Percentiles rank a stretch among this genome's conserved stretches.
phyloP scores from a whole-genome alignment of 2,888 invertebrate species.

The Slavum lentiscoides region DNA sequence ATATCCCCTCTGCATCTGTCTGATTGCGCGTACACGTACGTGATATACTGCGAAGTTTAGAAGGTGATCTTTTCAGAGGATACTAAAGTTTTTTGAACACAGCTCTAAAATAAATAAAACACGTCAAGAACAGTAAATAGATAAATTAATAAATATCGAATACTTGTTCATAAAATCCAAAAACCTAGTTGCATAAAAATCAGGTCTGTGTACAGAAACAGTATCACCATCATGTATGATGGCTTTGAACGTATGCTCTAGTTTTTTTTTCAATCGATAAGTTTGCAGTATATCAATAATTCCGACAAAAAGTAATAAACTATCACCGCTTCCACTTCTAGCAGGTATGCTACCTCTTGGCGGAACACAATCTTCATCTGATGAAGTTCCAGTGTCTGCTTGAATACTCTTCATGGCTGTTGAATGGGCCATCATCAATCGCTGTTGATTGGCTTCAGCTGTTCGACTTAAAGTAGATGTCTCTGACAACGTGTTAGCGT shows the following conservation, averaged over 20 bases:
- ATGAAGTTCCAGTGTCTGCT: conserved; percentile 86
- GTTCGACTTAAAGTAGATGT: conserved; percentile 65
- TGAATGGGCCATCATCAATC: conserved; percentile 92
- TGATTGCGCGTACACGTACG: conserved; percentile 60
- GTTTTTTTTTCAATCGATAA: conserved; percentile 93
- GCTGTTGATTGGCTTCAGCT: conserved; percentile 85
- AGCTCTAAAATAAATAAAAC: conserved; percentile 52
- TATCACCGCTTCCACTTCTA: conserved; percentile 92
- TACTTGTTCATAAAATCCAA: conserved; percentile 86
- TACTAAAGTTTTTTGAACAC: conserved; percentile 54
- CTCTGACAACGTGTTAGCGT: conserved; percentile 55
- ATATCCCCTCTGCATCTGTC: conserved; percentile 57
- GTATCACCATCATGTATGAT: conserved; percentile 98
- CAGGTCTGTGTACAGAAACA: conserved; percentile 97
- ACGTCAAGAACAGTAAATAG: conserved; percentile 62
- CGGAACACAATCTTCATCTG: conserved; percentile 92
- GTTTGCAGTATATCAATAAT: conserved; percentile 99
- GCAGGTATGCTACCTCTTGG: conserved; percentile 99
- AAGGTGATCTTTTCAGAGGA: conserved; percentile 93
- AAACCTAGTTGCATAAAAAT: conserved; percentile 97
- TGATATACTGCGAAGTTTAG: conserved; percentile 88
- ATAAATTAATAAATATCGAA: conserved; percentile 41
- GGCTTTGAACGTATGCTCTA: conserved; percentile 98
- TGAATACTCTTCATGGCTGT: conserved; percentile 99
- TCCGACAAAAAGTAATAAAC: conserved; percentile 91